Base-by-base conservation (phyloP, 2,888 invertebrate species). In the Acanthopleura granulata region DNA sequence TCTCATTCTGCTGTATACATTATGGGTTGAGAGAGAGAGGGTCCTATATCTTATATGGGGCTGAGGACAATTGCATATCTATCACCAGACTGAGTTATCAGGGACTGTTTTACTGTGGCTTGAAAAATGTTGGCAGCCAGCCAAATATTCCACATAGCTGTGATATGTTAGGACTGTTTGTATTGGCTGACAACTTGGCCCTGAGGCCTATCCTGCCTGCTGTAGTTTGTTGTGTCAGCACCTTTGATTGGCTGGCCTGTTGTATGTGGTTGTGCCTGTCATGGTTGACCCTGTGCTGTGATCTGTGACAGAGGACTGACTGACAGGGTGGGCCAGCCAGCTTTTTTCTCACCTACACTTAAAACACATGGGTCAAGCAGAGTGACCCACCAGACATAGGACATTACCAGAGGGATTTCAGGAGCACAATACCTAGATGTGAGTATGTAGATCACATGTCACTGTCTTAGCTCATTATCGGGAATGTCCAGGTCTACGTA, bases 141-240 rank as follows among this genome's bases (percentile, higher is more conserved):
- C 57, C 57, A 57, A 57, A 57, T 57, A 57, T 57, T 57, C 57
- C 22, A 57, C 57, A 57, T 57, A 57, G 57, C 57, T 57, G 57
- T 57, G 22, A 57, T 57, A 57, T 57, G 57, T 57, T 57, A 57
- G 57, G 57, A 57, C n/a, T n/a, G n/a, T 57, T 57, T 57, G n/a
- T 22, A 57, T 57, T 57, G 57, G 57, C 57, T 57, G 57, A n/a
- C 57, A 57, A 22, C 57, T 4, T 57, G 57, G 57, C 57, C 57
- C 18, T 57, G 57, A 22, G 57, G 57, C 57, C 57, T n/a, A 57
- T 57, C 57, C 57, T 57, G 18, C n/a, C n/a, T n/a, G 57, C 57
- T 57, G n/a, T 57, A 12, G 18, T 18, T 3, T n/a, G 12, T 22
- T 57, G n/a, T 57, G 57, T n/a, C 57, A 57, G 57, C 3, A 12